Conservation (phyloP, 1,140 invertebrate genomes). For the Psix sp. region DNA sequence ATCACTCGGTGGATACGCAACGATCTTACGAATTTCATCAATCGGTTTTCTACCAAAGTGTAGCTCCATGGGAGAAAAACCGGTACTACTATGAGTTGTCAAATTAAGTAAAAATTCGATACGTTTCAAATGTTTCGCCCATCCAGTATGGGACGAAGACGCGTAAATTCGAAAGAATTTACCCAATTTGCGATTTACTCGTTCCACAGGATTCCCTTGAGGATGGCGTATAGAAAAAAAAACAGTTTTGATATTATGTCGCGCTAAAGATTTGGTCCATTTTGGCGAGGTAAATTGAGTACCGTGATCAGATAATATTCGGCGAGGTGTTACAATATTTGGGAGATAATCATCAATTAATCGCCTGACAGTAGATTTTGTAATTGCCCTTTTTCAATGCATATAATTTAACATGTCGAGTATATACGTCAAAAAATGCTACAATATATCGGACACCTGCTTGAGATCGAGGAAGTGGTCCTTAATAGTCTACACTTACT, state of each 20-base stretch:
- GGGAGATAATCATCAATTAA: conserved; percentile 54
- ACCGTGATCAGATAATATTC: conserved; percentile 46
- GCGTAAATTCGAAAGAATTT: conserved; percentile 60
- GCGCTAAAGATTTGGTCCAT: conserved; percentile 38
- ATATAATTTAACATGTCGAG: conserved; percentile 63
- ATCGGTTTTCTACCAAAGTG: conserved; percentile 56
- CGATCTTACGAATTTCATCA: conserved; percentile 12
- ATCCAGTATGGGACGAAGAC: conserved; percentile 31
- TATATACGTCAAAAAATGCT: conserved; percentile 2
- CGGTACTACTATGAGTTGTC: conserved; percentile 62
- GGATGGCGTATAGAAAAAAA: conserved; percentile 63
- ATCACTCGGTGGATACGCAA: conserved; percentile 8
- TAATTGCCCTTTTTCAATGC: conserved; percentile 53
- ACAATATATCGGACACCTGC: conserved; percentile 7
- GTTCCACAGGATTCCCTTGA: conserved; percentile 56
- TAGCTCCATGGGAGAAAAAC: conserved; percentile 64
- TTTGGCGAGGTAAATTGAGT: conserved; percentile 42
- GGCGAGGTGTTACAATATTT: conserved; percentile 19
- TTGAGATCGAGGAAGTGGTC: not conserved
- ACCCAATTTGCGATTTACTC: conserved; percentile 63
- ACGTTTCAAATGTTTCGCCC: conserved; percentile 35
- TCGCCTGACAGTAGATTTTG: conserved; percentile 23
- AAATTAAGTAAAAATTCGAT: conserved; percentile 66
- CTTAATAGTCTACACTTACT: not conserved
- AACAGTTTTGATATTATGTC: conserved; percentile 35